Evolutionary conservation across 2,888 invertebrate species (phyloP).

Genomic region (Matsumyia berberina): DNA sequence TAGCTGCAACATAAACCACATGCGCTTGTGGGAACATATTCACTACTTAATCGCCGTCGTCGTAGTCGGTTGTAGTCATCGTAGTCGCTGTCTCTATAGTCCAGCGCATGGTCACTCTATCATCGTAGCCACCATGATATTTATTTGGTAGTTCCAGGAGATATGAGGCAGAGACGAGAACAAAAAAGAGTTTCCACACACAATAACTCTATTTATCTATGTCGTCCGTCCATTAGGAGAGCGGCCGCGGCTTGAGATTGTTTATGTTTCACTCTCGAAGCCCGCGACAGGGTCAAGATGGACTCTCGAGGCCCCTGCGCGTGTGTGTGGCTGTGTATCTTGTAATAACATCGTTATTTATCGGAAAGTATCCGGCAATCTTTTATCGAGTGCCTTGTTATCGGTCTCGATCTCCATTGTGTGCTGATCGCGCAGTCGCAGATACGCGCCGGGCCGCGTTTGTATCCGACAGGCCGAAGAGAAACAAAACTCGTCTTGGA

Average conservation of each 20-base stretch:
- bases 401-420: conserved; percentile 70
- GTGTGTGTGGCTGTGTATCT: conserved; percentile 45
- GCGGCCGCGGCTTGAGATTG: conserved; percentile 62
- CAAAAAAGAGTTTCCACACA: conserved; percentile 68
- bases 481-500: conserved; percentile 17
- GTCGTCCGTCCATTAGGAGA: conserved; percentile 74
- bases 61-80: conserved; percentile 12
- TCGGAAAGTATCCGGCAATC: conserved; percentile 70
- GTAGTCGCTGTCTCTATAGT: conserved; percentile 2
- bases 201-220: conserved; percentile 76
- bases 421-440: conserved; percentile 43
- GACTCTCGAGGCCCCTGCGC: conserved; percentile 20
- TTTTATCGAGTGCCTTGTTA: conserved; percentile 73
- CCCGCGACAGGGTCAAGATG: conserved; percentile 73
- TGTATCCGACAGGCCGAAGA: not conserved
- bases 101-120: conserved; percentile 66
- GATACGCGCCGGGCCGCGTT: not conserved
- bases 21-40: conserved; percentile 66
- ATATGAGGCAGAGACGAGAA: conserved; percentile 63
- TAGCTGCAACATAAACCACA: conserved; percentile 64
- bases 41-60: conserved; percentile 61
- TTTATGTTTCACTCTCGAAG: conserved; percentile 68
- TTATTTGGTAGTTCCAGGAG: conserved; percentile 52
- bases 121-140: conserved; percentile 60
- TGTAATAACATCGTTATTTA: conserved; percentile 75